Conservation (phyloP, 2,113 vertebrate genomes). For the Laticauda laticaudata region DNA sequence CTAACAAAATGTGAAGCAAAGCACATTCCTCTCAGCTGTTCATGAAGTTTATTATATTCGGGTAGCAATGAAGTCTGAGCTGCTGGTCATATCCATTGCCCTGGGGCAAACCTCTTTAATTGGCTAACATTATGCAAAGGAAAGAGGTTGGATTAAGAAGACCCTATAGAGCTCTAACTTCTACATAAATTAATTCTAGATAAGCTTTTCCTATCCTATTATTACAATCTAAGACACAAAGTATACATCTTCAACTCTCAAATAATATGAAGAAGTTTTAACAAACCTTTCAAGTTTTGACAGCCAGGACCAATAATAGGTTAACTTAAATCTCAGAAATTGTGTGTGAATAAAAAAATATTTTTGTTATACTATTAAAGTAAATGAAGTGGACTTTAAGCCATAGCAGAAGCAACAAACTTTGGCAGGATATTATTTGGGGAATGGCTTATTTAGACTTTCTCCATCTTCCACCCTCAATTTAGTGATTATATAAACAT, state of each 20-base stretch:
- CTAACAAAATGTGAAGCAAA: neutral
- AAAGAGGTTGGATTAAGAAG: neutral
- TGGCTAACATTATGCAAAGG: neutral
- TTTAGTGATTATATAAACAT: neutral
- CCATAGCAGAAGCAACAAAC: neutral
- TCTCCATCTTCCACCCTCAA: neutral
- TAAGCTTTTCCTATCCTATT: neutral
- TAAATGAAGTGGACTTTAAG: neutral
- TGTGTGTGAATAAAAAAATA: neutral
- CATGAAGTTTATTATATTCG: neutral
- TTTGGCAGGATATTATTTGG: neutral
- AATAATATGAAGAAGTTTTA: neutral
- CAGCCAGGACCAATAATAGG: neutral
- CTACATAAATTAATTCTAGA: neutral
- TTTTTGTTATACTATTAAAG: neutral
- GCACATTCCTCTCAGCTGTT: neutral
- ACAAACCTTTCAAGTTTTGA: neutral
- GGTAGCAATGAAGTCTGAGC: neutral
- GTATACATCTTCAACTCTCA: neutral
- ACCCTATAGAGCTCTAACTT: neutral
- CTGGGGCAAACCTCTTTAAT: neutral
- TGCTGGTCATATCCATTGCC: neutral
- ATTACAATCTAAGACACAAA: neutral
- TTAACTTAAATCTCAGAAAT: neutral
- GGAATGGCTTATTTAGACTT: neutral